Conservation (phyloP, 2,888 invertebrate species). For the Pyrrhosoma nymphula region DNA sequence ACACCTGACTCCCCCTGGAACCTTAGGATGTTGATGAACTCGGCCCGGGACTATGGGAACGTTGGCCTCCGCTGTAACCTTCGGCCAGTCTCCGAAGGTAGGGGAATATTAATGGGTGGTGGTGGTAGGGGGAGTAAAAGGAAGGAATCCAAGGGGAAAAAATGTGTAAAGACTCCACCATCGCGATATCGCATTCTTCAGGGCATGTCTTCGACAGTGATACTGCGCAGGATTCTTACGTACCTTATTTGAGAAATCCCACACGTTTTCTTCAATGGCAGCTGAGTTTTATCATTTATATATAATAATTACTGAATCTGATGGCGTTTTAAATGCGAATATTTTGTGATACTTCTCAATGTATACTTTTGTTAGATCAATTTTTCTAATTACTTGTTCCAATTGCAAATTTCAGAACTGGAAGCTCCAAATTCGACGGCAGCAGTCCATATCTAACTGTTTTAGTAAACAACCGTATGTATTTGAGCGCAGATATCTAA, state of each 20-base stretch:
- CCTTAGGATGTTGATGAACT: background rate
- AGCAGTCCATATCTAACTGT: no score
- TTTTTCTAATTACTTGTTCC: no score
- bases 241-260: background rate
- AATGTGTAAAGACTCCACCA: background rate
- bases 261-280: background rate
- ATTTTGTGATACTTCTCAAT: no score
- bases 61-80: conserved; percentile 10
- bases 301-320: no score
- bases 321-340: background rate
- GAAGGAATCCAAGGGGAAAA: background rate
- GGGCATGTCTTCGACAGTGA: background rate
- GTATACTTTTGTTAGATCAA: no score
- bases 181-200: background rate
- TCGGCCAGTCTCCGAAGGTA: background rate
- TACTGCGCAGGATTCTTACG: background rate
- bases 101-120: background rate
- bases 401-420: no score
- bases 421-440: no score
- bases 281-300: background rate
- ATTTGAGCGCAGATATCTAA: no score
- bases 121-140: background rate
- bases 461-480: no score
- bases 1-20: background rate
- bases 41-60: background rate